Base-by-base conservation (phyloP, 53 echinoderm and acorn worm genomes). In the Astropecten irregularis region DNA sequence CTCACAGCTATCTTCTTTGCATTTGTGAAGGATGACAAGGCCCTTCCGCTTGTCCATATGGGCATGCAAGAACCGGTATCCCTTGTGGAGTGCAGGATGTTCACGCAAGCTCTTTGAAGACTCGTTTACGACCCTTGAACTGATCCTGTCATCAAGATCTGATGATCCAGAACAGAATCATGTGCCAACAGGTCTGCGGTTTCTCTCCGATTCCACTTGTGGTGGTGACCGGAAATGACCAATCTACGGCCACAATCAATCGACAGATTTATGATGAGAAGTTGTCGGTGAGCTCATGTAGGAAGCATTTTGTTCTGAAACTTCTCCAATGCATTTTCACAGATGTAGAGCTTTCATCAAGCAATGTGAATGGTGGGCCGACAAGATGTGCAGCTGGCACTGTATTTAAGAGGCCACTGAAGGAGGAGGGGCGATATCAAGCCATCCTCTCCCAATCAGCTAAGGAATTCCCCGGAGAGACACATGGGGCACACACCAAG, bases 221-320 rank as follows among this genome's bases (percentile, higher is more conserved):
- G 54, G 54, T 53, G 19, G 25, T 53, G 1, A 53, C 25, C 8
- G 54, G 54, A 7, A 25, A 25, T 2, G 14, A 5, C 54, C 7
- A 5, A 6, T 20, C 54, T 22, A 14, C 54, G 25, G 25, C 54
- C 1, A 22, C 54, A 20, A 53, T 53, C 21, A 1, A 10, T 7
- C 20, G 54, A 53, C 2, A 1, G 6, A 8, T 53, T 25, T 53
- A 53, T 21, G 54, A 53, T 20, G 54, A 53, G 6, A 10, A 16
- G 21, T 7, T 3, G 54, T 25, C 25, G 0, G 25, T 53, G 54
- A 22, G 21, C 6, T 22, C 54, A 10, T 22, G 54, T 22, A 53
- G 82, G 2, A 82, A 82, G 25, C 66, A 82, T 29, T 82, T 32
- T n/a, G 67, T 82, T 2, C 42, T 82, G 67, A 82, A 82, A 67